Percentiles rank a stretch among this genome's conserved stretches.
Conservation (phyloP, 2,797 vertebrate species). For the Acipenser ruthenus region DNA sequence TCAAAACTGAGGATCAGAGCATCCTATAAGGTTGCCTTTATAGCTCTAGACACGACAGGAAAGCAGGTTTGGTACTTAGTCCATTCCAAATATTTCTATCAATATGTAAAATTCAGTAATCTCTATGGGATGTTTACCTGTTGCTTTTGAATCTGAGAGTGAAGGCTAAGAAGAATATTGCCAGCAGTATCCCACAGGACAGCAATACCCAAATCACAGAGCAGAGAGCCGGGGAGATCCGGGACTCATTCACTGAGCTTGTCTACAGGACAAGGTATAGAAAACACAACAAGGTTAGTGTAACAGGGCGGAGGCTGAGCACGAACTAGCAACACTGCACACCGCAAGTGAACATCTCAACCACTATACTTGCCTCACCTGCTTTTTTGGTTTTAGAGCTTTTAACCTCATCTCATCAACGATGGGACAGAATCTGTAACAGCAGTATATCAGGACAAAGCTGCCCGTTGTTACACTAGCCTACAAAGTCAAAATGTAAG, state of each 20-base stretch:
- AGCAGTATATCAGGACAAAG: too few species aligned
- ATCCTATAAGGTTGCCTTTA: not conserved
- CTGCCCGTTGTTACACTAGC: too few species aligned
- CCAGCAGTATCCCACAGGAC: conserved; percentile 76
- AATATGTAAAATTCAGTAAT: not conserved
- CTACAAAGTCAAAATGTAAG: too few species aligned
- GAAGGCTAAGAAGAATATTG: conserved; percentile 78
- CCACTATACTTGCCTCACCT: too few species aligned
- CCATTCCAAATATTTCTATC: too few species aligned
- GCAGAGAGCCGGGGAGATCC: conserved; percentile 64
- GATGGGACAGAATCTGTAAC: too few species aligned
- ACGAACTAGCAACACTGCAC: too few species aligned
- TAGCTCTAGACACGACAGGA: not conserved
- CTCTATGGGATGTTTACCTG: conserved; percentile 57
- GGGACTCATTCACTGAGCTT: conserved; percentile 26
- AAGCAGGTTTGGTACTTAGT: not conserved
- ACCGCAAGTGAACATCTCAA: too few species aligned
- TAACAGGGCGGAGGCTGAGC: too few species aligned
- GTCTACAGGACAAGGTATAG: conserved; percentile 23
- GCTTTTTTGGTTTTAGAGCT: too few species aligned
- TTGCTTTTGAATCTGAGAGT: conserved; percentile 89
- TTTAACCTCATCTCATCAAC: too few species aligned
- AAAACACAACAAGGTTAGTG: conserved; percentile 33
- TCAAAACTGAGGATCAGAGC: not conserved
- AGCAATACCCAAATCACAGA: conserved; percentile 80